Base-by-base conservation (phyloP, 2,888 invertebrate genomes). In the Leptopilina myrica region DNA sequence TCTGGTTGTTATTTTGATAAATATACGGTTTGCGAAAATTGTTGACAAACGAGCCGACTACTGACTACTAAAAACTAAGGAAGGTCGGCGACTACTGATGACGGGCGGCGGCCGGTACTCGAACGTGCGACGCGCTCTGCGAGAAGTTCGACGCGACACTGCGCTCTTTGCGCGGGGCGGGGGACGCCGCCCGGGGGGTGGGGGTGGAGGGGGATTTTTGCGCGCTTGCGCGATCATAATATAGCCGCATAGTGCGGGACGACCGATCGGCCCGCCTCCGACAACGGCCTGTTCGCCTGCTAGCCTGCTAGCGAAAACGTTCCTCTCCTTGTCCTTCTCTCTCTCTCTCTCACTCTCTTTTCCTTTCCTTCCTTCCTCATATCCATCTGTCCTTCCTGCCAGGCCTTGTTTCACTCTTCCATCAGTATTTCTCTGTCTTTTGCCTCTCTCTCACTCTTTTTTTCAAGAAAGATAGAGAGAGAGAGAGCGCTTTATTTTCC, bases 181-280 rank as follows among this genome's bases (percentile, higher is more conserved):
- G 87, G 89, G 84, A 83, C 82, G 86, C 84, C 79, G 77, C 79
- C 79, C 81, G 64, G 85, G 85, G 85, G 83, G 79, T 83, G 83
- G 81, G 83, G 89, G 84, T 81, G 64, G 85, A 84, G 85, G 83
- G 79, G 83, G 83, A 81, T 82, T 80, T 76, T 78, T 79, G 78
- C 80, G 83, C 83, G 82, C 82, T 65, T 69, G 80, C 78, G 84
- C 75, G 80, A 33, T 77, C 78, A 80, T 94, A 93, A 93, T 93
- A 49, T 92, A 93, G 92, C 94, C 94, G 94, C 81, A 88, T 89
- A 92, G 92, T 92, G 92, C 92, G 93, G 93, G 93, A 93, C 94
- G 93, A 93, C 93, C 92, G 78, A 93, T 93, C 88, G 91, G 84
- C 87, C 88, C 87, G 88, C 82, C 84, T 79, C 82, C 81, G 79